phyloP scores from a whole-genome alignment of 1,140 invertebrate genomes.

The Portunus trituberculatus region DNA sequence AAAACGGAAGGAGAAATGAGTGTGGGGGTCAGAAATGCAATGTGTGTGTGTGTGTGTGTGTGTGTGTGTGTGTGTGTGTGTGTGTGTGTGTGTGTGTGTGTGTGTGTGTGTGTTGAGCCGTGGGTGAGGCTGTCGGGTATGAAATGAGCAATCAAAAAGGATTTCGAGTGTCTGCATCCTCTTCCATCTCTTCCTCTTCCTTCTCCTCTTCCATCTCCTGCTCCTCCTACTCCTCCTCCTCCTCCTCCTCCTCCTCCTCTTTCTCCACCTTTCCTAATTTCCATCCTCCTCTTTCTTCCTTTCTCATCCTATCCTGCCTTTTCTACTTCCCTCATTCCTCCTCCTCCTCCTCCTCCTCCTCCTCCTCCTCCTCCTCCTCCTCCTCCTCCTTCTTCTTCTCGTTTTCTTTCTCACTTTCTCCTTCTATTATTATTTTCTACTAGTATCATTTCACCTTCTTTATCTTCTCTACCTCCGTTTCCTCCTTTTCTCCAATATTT shows the following conservation, averaged over 20 bases:
- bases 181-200: not conserved
- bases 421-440: too few relatives aligned
- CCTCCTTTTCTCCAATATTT: too few relatives aligned
- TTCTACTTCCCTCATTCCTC: not conserved
- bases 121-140: not conserved
- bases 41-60: constrained; percentile 29
- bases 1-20: not conserved
- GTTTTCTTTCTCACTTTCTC: too few relatives aligned
- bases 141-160: not conserved
- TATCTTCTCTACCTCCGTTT: not conserved
- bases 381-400: not conserved
- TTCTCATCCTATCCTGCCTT: not conserved
- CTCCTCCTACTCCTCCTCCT: not conserved
- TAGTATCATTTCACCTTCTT: too few relatives aligned
- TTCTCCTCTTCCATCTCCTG: not conserved
- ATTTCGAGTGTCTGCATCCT: not conserved
- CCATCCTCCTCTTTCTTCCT: not conserved
- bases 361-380: not conserved
- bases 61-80: constrained; percentile 39
- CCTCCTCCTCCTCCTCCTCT: not conserved
- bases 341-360: not conserved
- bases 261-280: not conserved
- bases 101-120: constrained; percentile 16
- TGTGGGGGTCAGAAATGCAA: not conserved
- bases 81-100: constrained; percentile 36